Evolutionary conservation across 2,888 invertebrate genomes (phyloP).

Genomic region (Eueremaeus valkanovi): DNA sequence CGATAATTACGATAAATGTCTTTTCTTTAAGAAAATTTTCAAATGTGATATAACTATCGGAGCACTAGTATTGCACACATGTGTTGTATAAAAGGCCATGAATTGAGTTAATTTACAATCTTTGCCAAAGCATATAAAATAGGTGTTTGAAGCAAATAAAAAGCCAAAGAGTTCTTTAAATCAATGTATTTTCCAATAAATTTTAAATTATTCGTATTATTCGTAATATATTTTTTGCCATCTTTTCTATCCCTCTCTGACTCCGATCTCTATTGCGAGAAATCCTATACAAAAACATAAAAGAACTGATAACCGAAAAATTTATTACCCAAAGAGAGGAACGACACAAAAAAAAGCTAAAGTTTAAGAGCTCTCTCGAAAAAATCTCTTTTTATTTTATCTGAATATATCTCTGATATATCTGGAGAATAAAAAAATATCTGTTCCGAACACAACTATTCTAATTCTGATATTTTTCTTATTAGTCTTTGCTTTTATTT

Average conservation of each 20-base stretch:
- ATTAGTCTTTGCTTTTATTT: neutral
- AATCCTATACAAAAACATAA: neutral
- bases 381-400: constrained; percentile 8
- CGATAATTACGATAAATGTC: constrained; percentile 10
- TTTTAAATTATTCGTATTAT: constrained; percentile 1
- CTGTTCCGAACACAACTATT: neutral
- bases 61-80: constrained; percentile 4
- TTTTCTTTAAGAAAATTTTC: neutral
- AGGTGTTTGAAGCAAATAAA: neutral
- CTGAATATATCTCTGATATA: neutral
- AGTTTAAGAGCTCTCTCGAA: neutral
- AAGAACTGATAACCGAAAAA: constrained; percentile 5
- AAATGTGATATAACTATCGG: neutral
- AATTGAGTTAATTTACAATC: constrained; percentile 30
- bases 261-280: too few species aligned
- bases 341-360: neutral
- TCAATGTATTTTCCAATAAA: constrained; percentile 21
- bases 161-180: neutral
- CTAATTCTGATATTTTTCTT: constrained; percentile 10
- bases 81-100: neutral
- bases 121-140: constrained; percentile 29
- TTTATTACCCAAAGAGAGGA: neutral
- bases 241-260: too few species aligned
- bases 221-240: too few species aligned
- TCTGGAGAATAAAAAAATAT: neutral